A percentile compares a stretch with the other conserved stretches of the same genome.
Conservation (phyloP, 2,797 vertebrate species). For the Cryptoprocta ferox region DNA sequence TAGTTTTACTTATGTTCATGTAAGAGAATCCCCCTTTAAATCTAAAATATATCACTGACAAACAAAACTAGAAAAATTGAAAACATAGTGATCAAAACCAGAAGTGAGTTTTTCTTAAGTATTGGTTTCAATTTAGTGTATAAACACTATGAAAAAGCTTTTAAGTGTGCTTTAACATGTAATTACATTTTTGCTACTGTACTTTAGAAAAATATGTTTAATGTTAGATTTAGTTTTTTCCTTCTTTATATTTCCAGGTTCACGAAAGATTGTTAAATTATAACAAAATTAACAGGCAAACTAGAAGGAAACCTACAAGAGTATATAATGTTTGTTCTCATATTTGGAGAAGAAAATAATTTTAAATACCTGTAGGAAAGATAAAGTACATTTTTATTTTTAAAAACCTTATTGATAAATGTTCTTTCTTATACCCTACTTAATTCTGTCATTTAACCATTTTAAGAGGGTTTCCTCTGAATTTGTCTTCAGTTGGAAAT, state of each 20-base stretch:
- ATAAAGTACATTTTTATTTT: constrained; percentile 23
- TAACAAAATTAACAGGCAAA: neutral
- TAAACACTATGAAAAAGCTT: constrained; percentile 87
- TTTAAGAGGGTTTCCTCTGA: neutral
- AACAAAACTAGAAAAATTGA: neutral
- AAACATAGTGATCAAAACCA: neutral
- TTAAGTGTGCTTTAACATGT: constrained; percentile 90
- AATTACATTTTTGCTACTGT: neutral
- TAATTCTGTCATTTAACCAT: neutral
- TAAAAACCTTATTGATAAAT: neutral
- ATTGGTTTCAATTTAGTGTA: neutral
- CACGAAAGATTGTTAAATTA: neutral
- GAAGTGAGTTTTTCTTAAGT: neutral
- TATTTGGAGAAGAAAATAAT: neutral
- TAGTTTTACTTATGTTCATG: neutral
- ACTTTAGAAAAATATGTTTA: constrained; percentile 11
- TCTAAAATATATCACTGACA: neutral
- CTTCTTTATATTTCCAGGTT: neutral
- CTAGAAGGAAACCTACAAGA: neutral
- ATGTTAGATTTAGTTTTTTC: neutral
- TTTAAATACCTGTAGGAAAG: neutral
- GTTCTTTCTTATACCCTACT: neutral
- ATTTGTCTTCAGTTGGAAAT: neutral
- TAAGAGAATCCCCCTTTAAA: neutral
- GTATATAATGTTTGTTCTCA: neutral